Evolutionary conservation across 2,888 invertebrate genomes (phyloP).

Genomic region (Clivina fossor): DNA sequence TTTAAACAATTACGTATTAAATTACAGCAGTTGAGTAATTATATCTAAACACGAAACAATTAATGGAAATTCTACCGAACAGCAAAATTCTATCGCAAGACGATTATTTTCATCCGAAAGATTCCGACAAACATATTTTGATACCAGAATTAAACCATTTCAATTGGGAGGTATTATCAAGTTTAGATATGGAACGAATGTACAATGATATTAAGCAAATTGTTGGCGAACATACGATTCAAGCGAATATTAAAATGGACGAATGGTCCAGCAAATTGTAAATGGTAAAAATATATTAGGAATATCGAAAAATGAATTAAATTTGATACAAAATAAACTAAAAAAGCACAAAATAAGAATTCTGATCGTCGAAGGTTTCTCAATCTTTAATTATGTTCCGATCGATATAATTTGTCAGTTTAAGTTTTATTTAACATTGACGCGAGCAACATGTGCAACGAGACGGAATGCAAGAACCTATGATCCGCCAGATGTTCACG

Average conservation of each 20-base stretch:
- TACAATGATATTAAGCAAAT: constrained; percentile 59
- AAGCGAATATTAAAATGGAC: no score
- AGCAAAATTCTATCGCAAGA: constrained; percentile 69
- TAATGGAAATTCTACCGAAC: constrained; percentile 54
- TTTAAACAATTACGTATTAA: no score
- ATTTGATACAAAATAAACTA: constrained; percentile 37
- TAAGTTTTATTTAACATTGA: constrained; percentile 73
- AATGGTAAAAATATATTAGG: constrained; percentile 40
- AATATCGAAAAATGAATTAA: constrained; percentile 35
- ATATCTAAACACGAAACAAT: no score
- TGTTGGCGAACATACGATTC: constrained; percentile 43
- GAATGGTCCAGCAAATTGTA: no score
- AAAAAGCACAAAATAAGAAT: constrained; percentile 54
- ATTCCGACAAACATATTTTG: constrained; percentile 65
- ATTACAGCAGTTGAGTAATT: no score
- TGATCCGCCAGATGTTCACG: constrained; percentile 81
- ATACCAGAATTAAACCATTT: constrained; percentile 68
- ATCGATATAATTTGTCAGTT: constrained; percentile 67
- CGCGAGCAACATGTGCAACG: constrained; percentile 65
- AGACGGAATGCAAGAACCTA: constrained; percentile 69
- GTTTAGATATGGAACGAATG: constrained; percentile 75
- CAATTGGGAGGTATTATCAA: constrained; percentile 73
- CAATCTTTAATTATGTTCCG: constrained; percentile 70
- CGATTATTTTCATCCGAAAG: constrained; percentile 69
- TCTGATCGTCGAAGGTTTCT: constrained; percentile 76